phyloP scores from a whole-genome alignment of 1,140 invertebrate genomes.

The Zeugodacus cucurbitae region DNA sequence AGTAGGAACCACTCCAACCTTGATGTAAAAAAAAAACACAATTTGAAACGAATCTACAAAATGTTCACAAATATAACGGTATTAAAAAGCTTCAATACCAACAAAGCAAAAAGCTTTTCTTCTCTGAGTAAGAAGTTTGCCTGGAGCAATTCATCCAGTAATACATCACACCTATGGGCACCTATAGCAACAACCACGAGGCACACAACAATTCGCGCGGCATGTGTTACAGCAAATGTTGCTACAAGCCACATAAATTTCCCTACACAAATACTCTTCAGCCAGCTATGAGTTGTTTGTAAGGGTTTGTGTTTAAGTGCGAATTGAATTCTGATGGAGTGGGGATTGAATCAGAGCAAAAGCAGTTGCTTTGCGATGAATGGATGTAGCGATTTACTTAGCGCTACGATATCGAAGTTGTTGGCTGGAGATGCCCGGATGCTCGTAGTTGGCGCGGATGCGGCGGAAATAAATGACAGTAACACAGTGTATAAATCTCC shows the following conservation, averaged over 20 bases:
- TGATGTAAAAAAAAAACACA: too few species aligned
- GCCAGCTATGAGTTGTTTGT: background rate
- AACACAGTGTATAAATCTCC: slow-evolving; percentile 51
- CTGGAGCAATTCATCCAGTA: background rate
- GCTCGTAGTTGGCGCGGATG: background rate
- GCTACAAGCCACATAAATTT: slow-evolving; percentile 64
- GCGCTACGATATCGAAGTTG: background rate
- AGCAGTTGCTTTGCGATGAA: background rate
- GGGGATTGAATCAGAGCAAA: background rate
- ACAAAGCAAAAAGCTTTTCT: too few species aligned
- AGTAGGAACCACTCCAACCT: too few species aligned
- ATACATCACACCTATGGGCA: slow-evolving; percentile 25
- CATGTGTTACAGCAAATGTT: slow-evolving; percentile 61
- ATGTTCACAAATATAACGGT: too few species aligned
- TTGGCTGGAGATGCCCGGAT: slow-evolving; percentile 1
- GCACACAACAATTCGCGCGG: slow-evolving; percentile 55
- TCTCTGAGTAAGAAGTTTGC: background rate
- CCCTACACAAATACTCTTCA: slow-evolving; percentile 46
- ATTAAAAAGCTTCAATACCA: too few species aligned
- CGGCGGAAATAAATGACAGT: slow-evolving; percentile 38
- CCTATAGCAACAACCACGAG: slow-evolving; percentile 33
- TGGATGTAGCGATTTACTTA: background rate
- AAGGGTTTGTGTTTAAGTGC: background rate
- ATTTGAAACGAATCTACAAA: too few species aligned
- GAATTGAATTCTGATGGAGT: background rate